Evolutionary conservation across 2,113 vertebrate species (phyloP), one percentile per base, ranked within the genome.

Genomic region (Heptranchias perlo): DNA sequence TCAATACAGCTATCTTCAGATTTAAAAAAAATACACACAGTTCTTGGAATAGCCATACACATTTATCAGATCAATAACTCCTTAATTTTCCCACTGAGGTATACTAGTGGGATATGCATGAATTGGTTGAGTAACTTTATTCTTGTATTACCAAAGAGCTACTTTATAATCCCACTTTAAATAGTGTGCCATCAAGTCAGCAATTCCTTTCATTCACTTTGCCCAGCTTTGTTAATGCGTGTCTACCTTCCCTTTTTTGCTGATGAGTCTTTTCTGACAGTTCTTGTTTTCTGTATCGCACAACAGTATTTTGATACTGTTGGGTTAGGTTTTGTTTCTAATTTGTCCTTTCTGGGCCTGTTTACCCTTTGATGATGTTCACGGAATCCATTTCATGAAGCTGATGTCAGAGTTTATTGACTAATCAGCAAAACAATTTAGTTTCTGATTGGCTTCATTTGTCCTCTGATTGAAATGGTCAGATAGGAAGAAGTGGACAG

Each of bases 371-470:
- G 62, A 65, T 67, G 64, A 67, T 94, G 93, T 94, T 65, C 62
- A 67, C 62, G 11, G 39, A 67, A 94, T 69, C 62, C 93, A 94
- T 94, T 5, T 25, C 93, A 67, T 39, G 25, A 94, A 67, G 93
- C 64, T 44, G 10, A 64, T 97, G 97, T 97, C 96, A 96, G 96
- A 95, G 91, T 97, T 98, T 98, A 98, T 97, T 98, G 97, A 97
- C 96, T 98, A 98, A 98, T 97, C 98, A 98, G 98, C 98, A 98
- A 98, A 98, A 98, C 98, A 99, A 99, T 97, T 99, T 98, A 98
- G 98, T 98, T 98, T 98, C 98, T 98, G 98, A 98, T 98, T 98
- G 98, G 97, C 97, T 99, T 98, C 98, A 98, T 98, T 99, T 98
- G 97, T 97, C 97, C 97, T 96, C 97, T 98, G 98, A 98, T 98